phyloP scores from a whole-genome alignment of 2,113 vertebrate genomes.

The Austrofundulus limnaeus region DNA sequence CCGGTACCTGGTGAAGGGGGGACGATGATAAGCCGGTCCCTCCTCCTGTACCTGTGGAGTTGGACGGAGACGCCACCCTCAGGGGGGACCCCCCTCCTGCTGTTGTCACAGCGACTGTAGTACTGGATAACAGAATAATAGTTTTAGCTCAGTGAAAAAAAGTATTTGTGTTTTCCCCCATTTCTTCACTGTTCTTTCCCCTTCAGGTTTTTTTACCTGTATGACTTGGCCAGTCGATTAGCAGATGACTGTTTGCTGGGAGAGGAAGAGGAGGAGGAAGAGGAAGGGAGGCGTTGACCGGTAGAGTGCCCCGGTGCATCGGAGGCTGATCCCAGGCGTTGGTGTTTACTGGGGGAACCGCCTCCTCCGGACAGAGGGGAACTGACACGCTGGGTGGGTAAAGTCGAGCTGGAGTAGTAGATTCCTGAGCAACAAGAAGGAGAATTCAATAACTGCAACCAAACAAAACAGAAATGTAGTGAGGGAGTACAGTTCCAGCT shows the following conservation, averaged over 20 bases:
- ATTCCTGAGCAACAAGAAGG: conserved; percentile 67
- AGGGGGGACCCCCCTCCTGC: conserved; percentile 82
- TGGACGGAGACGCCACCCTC: conserved; percentile 89
- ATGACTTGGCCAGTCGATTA: conserved; percentile 92
- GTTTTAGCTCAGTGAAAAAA: too few relatives aligned
- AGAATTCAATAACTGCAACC: conserved; percentile 14
- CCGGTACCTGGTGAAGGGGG: conserved; percentile 73
- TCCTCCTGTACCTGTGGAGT: conserved; percentile 67
- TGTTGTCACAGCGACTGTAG: conserved; percentile 72
- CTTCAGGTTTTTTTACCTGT: conserved; percentile 82
- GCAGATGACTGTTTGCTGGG: conserved; percentile 89
- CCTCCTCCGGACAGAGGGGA: conserved; percentile 87
- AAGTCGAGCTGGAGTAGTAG: conserved; percentile 94
- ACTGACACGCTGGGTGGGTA: conserved; percentile 90
- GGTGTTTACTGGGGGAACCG: conserved; percentile 90
- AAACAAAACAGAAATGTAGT: not conserved
- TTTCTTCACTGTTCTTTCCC: not conserved
- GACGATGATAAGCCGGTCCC: conserved; percentile 71
- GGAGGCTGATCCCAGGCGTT: conserved; percentile 87
- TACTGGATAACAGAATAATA: conserved; percentile 61
- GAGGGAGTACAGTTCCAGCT: not conserved
- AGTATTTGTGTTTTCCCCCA: too few relatives aligned
- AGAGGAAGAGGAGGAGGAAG: conserved; percentile 87
- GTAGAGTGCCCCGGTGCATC: conserved; percentile 84
- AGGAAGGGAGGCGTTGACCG: conserved; percentile 83